Evolutionary conservation across 2,113 vertebrate species (phyloP).

Genomic region (Hydrochoerus hydrochaeris): DNA sequence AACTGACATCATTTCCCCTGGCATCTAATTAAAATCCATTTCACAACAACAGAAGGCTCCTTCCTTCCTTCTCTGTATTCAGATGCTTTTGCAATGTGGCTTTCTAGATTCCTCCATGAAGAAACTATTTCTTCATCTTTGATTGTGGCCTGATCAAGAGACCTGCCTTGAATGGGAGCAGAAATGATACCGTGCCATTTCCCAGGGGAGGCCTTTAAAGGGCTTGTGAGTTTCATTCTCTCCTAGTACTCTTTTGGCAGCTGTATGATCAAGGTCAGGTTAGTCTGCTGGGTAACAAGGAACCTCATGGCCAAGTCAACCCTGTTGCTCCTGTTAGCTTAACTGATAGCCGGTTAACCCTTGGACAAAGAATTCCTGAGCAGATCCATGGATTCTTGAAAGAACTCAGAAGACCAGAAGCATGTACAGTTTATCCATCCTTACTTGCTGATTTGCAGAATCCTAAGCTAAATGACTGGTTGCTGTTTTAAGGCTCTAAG

Average conservation of each 20-base stretch:
- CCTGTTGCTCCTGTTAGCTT: not conserved
- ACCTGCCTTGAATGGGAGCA: not conserved
- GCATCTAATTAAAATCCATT: constrained; percentile 19
- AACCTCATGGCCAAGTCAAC: not conserved
- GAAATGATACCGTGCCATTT: not conserved
- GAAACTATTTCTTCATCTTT: not conserved
- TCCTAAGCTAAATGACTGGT: not conserved
- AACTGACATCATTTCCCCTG: not conserved
- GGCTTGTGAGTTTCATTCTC: constrained; percentile 2
- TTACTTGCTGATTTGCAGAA: not conserved
- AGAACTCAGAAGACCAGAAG: not conserved
- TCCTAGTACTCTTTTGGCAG: not conserved
- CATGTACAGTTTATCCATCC: not conserved
- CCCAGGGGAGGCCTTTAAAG: not conserved
- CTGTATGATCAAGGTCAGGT: not conserved
- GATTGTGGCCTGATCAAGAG: not conserved
- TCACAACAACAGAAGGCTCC: not conserved
- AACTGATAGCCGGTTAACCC: not conserved
- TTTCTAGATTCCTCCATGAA: constrained; percentile 1
- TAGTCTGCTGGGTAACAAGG: not conserved
- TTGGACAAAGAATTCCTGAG: not conserved
- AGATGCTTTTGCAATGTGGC: not conserved
- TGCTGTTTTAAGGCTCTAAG: not conserved
- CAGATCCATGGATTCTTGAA: not conserved
- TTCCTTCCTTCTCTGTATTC: not conserved